phyloP scores from a whole-genome alignment of 2,113 vertebrate genomes.

The Muscicapa adusta region DNA sequence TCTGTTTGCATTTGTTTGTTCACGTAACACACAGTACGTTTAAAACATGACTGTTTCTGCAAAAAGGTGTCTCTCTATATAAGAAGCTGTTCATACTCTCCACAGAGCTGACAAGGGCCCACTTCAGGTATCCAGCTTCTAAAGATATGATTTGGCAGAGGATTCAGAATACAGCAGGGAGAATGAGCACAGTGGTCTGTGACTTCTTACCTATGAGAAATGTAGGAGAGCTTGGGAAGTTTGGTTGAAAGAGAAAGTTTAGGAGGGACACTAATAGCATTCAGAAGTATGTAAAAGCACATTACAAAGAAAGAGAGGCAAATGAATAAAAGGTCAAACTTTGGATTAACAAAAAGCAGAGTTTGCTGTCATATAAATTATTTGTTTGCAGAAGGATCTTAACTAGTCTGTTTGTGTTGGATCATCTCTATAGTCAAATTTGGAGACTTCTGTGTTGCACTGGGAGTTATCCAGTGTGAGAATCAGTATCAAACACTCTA shows the following conservation, averaged over 20 bases:
- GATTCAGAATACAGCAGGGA: not conserved
- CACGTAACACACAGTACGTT: not conserved
- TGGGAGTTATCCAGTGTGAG: conserved; percentile 21
- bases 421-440: not conserved
- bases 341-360: not conserved
- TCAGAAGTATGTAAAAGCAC: not conserved
- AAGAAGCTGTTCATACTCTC: not conserved
- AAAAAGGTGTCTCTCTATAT: not conserved
- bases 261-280: not conserved
- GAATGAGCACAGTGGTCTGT: not conserved
- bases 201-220: not conserved
- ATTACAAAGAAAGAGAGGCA: not conserved
- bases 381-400: not conserved
- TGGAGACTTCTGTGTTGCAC: not conserved
- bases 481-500: not conserved
- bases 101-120: not conserved
- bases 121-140: not conserved
- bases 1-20: not conserved
- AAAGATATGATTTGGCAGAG: not conserved
- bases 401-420: not conserved
- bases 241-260: not conserved
- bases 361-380: not conserved
- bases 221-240: not conserved
- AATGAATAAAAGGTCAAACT: not conserved
- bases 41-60: not conserved